Conservation (phyloP, 2,888 invertebrate species). For the Monopis laevigella region DNA sequence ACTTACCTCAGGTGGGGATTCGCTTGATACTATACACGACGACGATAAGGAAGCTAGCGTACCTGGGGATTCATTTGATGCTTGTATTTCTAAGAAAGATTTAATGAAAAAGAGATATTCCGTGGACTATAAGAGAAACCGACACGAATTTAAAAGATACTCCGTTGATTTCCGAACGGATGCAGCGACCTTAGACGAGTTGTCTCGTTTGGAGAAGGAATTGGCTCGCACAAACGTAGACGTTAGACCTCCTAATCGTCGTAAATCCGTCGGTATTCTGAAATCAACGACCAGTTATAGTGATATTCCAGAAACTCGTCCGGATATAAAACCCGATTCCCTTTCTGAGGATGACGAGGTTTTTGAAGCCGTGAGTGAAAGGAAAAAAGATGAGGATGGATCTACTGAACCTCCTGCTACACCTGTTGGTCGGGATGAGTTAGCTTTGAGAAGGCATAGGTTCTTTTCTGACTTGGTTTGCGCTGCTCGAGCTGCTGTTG, state of each 20-base stretch:
- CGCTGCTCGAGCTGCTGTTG: constrained; percentile 76
- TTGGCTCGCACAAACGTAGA: constrained; percentile 52
- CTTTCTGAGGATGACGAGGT: constrained; percentile 66
- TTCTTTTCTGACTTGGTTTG: constrained; percentile 81
- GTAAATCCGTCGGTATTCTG: constrained; percentile 56
- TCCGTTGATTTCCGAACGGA: constrained; percentile 52
- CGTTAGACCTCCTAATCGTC: constrained; percentile 36
- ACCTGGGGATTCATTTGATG: constrained; percentile 7
- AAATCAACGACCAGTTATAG: constrained; percentile 50
- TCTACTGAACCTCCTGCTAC: constrained; percentile 76
- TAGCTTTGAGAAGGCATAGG: constrained; percentile 78
- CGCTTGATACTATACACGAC: neutral
- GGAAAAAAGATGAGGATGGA: constrained; percentile 51
- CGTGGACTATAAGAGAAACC: constrained; percentile 47
- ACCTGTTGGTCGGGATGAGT: constrained; percentile 80
- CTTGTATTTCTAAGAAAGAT: constrained; percentile 29
- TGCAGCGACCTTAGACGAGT: constrained; percentile 46
- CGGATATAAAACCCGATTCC: constrained; percentile 27
- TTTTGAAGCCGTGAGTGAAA: constrained; percentile 50
- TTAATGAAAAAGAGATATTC: constrained; percentile 48
- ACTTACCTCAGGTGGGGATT: neutral
- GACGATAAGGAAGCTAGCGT: neutral
- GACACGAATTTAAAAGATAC: constrained; percentile 51
- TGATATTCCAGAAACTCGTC: constrained; percentile 33
- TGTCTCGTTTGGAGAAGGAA: constrained; percentile 45